Evolutionary conservation across 2,113 vertebrate species (phyloP).

Genomic region (Phalacrocorax pelagicus): DNA sequence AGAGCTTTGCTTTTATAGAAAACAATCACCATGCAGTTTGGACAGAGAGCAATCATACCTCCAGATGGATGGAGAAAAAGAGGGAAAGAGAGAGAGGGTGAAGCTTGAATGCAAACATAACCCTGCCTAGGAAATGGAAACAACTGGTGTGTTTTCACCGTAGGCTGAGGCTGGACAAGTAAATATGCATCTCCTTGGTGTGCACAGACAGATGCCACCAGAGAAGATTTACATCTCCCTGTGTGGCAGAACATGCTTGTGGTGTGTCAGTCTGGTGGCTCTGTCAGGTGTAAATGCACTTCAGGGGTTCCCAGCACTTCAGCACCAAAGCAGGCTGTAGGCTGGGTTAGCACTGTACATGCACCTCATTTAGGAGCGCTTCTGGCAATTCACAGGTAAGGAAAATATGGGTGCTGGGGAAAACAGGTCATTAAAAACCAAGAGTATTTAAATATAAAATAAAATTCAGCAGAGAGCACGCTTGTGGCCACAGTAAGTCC

Average conservation of each 20-base stretch:
- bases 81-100: background rate
- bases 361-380: background rate
- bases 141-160: rapidly evolving
- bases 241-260: background rate
- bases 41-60: background rate
- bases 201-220: background rate
- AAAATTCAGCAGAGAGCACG: background rate
- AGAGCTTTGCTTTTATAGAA: background rate
- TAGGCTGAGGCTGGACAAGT: background rate
- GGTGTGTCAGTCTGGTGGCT: background rate
- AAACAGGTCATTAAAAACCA: background rate
- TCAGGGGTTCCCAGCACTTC: background rate
- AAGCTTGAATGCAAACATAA: background rate
- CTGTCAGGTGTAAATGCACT: background rate
- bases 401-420: background rate
- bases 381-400: background rate
- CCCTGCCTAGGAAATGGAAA: background rate
- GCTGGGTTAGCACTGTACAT: background rate
- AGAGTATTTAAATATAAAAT: background rate
- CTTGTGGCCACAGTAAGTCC: background rate
- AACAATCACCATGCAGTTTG: background rate
- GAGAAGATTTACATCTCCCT: background rate
- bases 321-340: background rate
- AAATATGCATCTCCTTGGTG: background rate
- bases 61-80: background rate